Percentiles rank a stretch among this genome's conserved stretches.
Conservation (phyloP, 2,797 vertebrate genomes). For the Florisuga fusca region DNA sequence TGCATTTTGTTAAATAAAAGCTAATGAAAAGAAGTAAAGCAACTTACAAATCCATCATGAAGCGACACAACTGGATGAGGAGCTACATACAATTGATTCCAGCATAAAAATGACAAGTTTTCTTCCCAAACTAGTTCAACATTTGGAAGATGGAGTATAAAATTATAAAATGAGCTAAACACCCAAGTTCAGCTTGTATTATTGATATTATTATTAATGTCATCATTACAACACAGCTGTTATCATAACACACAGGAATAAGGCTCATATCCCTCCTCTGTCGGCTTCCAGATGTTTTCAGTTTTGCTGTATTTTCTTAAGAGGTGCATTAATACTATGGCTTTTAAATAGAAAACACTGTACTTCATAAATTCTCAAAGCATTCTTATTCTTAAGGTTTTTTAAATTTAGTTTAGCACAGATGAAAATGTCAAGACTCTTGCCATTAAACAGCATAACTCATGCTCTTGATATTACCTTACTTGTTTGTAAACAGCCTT, state of each 20-base stretch:
- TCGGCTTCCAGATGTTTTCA: background rate
- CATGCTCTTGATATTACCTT: background rate
- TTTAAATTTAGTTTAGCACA: background rate
- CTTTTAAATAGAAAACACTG: background rate
- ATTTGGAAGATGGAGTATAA: background rate
- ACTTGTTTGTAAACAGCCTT: background rate
- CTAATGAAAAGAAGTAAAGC: background rate
- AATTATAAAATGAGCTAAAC: background rate
- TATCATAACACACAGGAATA: background rate
- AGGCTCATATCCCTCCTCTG: background rate
- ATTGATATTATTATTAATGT: background rate
- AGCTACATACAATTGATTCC: background rate
- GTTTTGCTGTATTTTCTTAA: background rate
- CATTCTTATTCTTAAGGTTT: background rate
- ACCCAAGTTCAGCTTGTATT: background rate
- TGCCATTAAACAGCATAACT: background rate
- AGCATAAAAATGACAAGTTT: background rate
- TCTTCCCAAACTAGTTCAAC: background rate
- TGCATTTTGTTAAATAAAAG: slow-evolving; percentile 29
- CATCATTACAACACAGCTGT: background rate
- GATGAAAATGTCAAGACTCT: background rate
- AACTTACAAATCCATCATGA: background rate
- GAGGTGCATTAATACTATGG: background rate
- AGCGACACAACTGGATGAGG: background rate
- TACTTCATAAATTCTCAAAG: background rate